Conservation (phyloP, 2,797 vertebrate genomes). For the Liparis tanakae region DNA sequence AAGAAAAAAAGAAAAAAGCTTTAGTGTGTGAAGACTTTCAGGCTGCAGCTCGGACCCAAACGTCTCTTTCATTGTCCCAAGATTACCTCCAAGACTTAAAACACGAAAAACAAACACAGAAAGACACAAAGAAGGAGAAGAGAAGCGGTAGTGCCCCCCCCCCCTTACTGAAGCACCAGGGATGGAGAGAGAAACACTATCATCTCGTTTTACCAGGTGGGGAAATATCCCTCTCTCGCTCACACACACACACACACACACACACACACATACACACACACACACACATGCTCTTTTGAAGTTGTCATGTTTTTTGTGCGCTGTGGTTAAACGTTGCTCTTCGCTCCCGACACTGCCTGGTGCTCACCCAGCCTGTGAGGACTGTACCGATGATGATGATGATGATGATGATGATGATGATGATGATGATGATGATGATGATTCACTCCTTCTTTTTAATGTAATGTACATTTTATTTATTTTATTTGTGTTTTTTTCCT, state of each 20-base stretch:
- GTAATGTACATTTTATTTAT: conserved; percentile 79
- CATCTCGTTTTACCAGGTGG: conserved; percentile 19
- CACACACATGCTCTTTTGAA: conserved; percentile 31
- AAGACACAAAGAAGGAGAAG: conserved; percentile 4
- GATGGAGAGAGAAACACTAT: conserved; percentile 25
- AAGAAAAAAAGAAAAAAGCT: conserved; percentile 65
- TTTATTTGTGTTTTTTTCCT: conserved; percentile 47
- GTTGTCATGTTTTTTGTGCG: conserved; percentile 31
- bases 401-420: conserved; percentile 56
- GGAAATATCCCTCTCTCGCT: conserved; percentile 37
- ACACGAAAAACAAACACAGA: conserved; percentile 5
- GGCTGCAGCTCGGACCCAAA: conserved; percentile 80
- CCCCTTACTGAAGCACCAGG: conserved; percentile 36
- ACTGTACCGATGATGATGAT: conserved; percentile 65
- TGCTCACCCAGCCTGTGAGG: conserved; percentile 81
- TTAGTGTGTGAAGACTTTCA: conserved; percentile 72
- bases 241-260: too few relatives aligned
- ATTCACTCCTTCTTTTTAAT: conserved; percentile 72
- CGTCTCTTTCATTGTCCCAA: conserved; percentile 55
- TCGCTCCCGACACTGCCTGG: conserved; percentile 80
- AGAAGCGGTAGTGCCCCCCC: conserved; percentile 55
- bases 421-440: conserved; percentile 49
- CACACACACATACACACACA: too few relatives aligned
- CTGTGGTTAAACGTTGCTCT: conserved; percentile 73
- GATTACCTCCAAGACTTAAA: conserved; percentile 66